Conservation (phyloP, 2,888 invertebrate species). For the Caenorhabditis uteleia region DNA sequence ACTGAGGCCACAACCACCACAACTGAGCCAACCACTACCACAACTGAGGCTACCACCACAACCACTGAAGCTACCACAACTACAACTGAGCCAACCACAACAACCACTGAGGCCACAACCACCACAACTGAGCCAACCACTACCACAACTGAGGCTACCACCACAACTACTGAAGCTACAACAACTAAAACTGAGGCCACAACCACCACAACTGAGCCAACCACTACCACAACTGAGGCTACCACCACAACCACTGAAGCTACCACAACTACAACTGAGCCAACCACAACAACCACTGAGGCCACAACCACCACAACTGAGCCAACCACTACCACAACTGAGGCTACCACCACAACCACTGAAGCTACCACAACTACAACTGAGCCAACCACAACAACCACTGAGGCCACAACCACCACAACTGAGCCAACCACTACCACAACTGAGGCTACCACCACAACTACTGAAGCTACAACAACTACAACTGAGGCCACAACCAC, state of each 20-base stretch:
- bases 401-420: not conserved
- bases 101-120: slow-evolving; percentile 3
- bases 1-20: not conserved
- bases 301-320: slow-evolving; percentile 1
- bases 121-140: slow-evolving; percentile 6
- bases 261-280: not conserved
- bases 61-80: slow-evolving; percentile 2
- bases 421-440: not conserved
- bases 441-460: not conserved
- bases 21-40: not conserved
- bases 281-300: not conserved
- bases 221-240: not conserved
- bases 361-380: not conserved
- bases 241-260: not conserved
- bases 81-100: slow-evolving; percentile 1
- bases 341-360: not conserved
- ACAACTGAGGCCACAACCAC: slow-evolving; percentile 1
- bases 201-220: not conserved
- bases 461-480: not conserved
- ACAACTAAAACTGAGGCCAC: not conserved
- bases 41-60: slow-evolving; percentile 4
- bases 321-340: not conserved
- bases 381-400: not conserved
- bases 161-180: not conserved
- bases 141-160: slow-evolving; percentile 4